Base-by-base conservation (phyloP, 2,113 vertebrate genomes). In the Mirounga angustirostris region DNA sequence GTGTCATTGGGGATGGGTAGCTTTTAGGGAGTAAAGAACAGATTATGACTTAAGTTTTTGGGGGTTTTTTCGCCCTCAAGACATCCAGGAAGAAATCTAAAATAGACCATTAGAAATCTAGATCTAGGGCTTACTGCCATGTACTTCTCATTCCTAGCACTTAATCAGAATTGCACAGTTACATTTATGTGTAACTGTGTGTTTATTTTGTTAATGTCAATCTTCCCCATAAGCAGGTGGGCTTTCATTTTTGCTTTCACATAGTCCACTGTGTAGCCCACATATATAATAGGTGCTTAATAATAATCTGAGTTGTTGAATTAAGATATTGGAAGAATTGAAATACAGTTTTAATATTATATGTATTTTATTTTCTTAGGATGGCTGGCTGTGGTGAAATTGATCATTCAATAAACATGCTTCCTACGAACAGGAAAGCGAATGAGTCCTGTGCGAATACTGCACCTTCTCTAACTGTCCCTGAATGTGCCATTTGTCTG, bases 401-500 rank as follows among this genome's bases (percentile, higher is more conserved):
- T 94, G 99, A 99, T 98, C 98, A 99, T 95, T 99, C 99, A 0
- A 95, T 99, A 98, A 99, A 99, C 97, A 98, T 99, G 98, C 98
- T 99, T 97, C 98, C 99, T 95, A 98, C 99, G 0, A 99, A 99
- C 1, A 99, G 99, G 98, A 99, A 99, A 97, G 98, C 98, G 2
- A 99, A 99, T 28, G 99, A 99, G 79, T 98, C 99, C 2, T 99
- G 98, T 97, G 98, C 99, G 95, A 98, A 99, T 4, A 98, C 99
- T 22, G 80, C 99, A 89, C 99, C 99, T 83, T 99, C 99, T 59
- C 99, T 99, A 93, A 97, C 99, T 50, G 99, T 99, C 58, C 99
- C 99, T 0, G 99, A 99, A 98, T 99, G 99, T 89, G 99, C 99
- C 96, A 99, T 99, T 98, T 99, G 99, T 98, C 99, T 99, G 94